Base-by-base conservation (phyloP, 2,113 vertebrate genomes). In the Seriola quinqueradiata region DNA sequence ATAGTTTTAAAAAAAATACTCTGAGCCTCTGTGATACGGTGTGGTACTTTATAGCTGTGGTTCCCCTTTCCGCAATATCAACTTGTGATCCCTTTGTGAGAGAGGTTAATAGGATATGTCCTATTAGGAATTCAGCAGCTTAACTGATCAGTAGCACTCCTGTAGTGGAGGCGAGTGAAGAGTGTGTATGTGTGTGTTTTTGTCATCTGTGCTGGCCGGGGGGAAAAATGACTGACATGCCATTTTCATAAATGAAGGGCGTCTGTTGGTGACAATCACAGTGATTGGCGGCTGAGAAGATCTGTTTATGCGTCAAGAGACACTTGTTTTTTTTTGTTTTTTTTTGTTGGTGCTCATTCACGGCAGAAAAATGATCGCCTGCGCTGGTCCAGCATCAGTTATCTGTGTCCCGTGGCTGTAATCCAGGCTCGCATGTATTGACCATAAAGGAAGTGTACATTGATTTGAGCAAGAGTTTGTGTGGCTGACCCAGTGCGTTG, bases 71-170 rank as follows among this genome's bases (percentile, higher is more conserved):
- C 78, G 28, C 9, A 10, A 70, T 84, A 89, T 67, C 85, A 83
- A 36, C 81, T 68, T 40, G 1, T 54, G 75, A 91, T 87, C 86
- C 77, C 69, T 40, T 44, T n/a, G 2, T 75, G 86, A 64, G 79
- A 14, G 86, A 89, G 89, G 91, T 92, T 93, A 92, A 93, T 89
- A 70, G 81, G 81, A 89, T 87, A 79, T 65, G 79, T 92, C 89
- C 83, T 65, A 85, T 90, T 89, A 90, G 83, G 82, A 90, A 92
- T 90, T 90, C 83, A 81, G 75, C 69, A 71, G 82, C 77, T 79
- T 79, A 77, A 87, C 85, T 86, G 84, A 89, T 91, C 88, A 61
- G 87, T 65, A 44, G 70, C 19, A 1, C 68, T 75, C 25, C 84
- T 74, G 84, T 59, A 9, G 55, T 34, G 38, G 69, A 60, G 38